phyloP scores from a whole-genome alignment of 2,113 vertebrate genomes.

The Synodontis membranacea region DNA sequence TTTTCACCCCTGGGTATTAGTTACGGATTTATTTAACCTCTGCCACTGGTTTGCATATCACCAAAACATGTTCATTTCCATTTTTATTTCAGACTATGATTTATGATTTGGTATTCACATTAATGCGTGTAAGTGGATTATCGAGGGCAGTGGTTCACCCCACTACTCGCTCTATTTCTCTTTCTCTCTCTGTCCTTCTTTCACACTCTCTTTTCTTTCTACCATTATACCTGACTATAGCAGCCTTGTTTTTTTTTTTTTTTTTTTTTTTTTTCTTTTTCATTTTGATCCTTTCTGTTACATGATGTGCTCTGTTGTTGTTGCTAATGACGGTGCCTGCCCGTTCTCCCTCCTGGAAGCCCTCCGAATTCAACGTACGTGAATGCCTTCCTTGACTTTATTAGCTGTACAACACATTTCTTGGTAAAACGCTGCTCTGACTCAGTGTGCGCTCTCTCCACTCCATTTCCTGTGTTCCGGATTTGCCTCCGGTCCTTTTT shows the following conservation, averaged over 20 bases:
- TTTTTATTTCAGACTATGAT: conserved; percentile 27
- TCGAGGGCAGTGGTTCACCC: conserved; percentile 35
- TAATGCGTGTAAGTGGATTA: conserved; percentile 36
- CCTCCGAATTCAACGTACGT: conserved; percentile 80
- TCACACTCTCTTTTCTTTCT: conserved; percentile 35
- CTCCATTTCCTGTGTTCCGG: conserved; percentile 43
- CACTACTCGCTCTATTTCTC: conserved; percentile 20
- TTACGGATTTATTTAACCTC: conserved; percentile 26
- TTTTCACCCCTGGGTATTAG: conserved; percentile 25
- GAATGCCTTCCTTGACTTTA: conserved; percentile 69
- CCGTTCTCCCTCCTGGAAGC: conserved; percentile 72
- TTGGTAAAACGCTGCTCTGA: conserved; percentile 56
- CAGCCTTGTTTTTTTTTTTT: conserved; percentile 52
- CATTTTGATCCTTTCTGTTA: conserved; percentile 71
- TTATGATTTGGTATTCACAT: conserved; percentile 39
- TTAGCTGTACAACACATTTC: conserved; percentile 62
- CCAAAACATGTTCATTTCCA: conserved; percentile 43
- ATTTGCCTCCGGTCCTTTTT: conserved; percentile 45
- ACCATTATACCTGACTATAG: conserved; percentile 42
- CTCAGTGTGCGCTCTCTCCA: conserved; percentile 53
- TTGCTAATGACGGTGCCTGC: conserved; percentile 75
- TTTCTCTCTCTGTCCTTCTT: neutral
- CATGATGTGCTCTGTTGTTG: conserved; percentile 78
- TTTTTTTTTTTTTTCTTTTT: conserved; percentile 54
- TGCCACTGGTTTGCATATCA: conserved; percentile 64